These are phyloP conservation scores for Lepus townsendii DNA, from an alignment of 2,797 vertebrate species.

Conservation along the genomic window DNA sequence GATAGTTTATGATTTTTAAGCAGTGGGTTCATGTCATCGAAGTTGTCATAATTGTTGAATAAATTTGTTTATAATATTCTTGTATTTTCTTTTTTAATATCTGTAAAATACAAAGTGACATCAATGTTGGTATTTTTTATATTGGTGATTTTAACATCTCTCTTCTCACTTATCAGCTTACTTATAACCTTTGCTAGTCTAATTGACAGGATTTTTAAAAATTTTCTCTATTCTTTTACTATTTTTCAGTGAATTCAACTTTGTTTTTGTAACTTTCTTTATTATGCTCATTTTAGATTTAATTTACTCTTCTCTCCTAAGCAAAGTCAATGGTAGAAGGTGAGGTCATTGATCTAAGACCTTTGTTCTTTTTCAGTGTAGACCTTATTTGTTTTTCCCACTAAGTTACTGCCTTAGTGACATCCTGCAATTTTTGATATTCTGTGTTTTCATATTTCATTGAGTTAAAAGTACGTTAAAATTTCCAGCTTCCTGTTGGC, in stretches of 20 bases:
- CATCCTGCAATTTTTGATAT: not conserved
- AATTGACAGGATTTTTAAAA: not conserved
- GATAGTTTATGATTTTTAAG: conserved; percentile 15
- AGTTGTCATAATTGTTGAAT: conserved; percentile 34
- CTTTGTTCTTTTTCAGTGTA: not conserved
- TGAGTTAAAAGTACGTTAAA: conserved; percentile 34
- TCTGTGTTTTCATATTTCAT: not conserved
- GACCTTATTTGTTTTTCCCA: not conserved
- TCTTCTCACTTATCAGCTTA: not conserved
- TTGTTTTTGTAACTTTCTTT: conserved; percentile 32
- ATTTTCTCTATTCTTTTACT: not conserved
- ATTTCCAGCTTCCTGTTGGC: conserved; percentile 11
- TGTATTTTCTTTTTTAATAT: not conserved
- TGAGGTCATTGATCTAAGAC: not conserved
- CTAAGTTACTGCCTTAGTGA: not conserved
- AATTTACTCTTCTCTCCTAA: conserved; percentile 17
- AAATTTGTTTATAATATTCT: not conserved
- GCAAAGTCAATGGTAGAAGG: not conserved
- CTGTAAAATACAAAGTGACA: not conserved
- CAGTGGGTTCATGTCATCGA: not conserved
- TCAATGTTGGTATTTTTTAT: not conserved
- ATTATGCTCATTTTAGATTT: not conserved
- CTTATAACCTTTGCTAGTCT: not conserved
- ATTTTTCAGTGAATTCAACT: conserved; percentile 30
- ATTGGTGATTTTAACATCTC: not conserved